These are phyloP conservation scores for Athrips mouffetella DNA, from an alignment of 2,888 invertebrate genomes.

Conservation along the genomic window DNA sequence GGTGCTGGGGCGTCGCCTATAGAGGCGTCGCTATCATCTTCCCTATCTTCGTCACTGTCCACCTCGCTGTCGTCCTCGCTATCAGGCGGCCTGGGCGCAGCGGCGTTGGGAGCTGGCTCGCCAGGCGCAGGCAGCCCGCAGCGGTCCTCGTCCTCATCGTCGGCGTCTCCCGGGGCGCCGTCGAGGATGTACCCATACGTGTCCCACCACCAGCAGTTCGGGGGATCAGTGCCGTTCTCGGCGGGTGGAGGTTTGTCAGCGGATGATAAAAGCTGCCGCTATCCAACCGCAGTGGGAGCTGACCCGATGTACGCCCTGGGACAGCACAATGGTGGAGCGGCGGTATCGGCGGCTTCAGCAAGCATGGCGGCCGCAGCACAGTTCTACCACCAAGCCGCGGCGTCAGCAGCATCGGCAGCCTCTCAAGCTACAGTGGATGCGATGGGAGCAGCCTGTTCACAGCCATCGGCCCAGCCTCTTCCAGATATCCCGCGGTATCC, in stretches of 20 bases:
- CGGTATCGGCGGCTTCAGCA: conserved; percentile 81
- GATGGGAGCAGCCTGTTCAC: conserved; percentile 88
- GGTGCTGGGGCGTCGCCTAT: conserved; percentile 85
- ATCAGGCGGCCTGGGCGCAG: conserved; percentile 80
- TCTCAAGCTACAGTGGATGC: conserved; percentile 88
- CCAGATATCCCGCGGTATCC: conserved; percentile 96
- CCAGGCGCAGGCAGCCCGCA: conserved; percentile 80
- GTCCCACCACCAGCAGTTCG: conserved; percentile 87
- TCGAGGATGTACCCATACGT: conserved; percentile 96
- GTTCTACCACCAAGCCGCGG: conserved; percentile 92
- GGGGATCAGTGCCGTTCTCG: conserved; percentile 82
- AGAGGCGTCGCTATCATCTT: conserved; percentile 81
- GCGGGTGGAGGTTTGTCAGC: conserved; percentile 82
- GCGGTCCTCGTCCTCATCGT: conserved; percentile 80
- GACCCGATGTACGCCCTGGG: conserved; percentile 90
- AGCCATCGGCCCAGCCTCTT: conserved; percentile 90
- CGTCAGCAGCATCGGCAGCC: conserved; percentile 86
- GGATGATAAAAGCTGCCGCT: conserved; percentile 88
- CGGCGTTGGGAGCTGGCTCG: conserved; percentile 80
- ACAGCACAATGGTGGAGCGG: conserved; percentile 85
- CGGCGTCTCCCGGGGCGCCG: conserved; percentile 84
- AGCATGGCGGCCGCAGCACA: conserved; percentile 87
- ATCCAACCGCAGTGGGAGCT: conserved; percentile 81
- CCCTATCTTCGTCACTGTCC: conserved; percentile 78
- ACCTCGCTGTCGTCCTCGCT: conserved; percentile 78